Evolutionary conservation across 2,113 vertebrate genomes (phyloP).

Genomic region (Maccullochella peelii): DNA sequence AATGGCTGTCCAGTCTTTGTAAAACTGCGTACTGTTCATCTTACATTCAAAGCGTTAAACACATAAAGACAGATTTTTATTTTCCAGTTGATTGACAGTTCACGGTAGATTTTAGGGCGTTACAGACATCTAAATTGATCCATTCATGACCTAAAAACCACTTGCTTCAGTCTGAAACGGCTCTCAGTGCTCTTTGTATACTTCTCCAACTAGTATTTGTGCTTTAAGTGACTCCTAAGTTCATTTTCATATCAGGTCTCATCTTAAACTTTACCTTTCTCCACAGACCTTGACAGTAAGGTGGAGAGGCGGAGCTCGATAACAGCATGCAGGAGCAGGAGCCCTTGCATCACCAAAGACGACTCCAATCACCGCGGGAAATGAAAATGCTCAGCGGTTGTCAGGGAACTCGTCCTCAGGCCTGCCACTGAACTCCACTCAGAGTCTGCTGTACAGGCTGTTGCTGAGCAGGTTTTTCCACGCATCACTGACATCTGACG

Average conservation of each 20-base stretch:
- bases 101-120: background rate
- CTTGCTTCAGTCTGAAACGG: background rate
- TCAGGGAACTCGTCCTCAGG: slow-evolving; percentile 33
- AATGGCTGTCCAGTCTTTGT: background rate
- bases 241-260: background rate
- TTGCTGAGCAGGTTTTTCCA: slow-evolving; percentile 32
- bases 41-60: background rate
- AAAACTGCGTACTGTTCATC: background rate
- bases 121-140: background rate
- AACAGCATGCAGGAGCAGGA: slow-evolving; percentile 81
- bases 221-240: background rate
- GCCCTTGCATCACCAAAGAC: slow-evolving; percentile 88
- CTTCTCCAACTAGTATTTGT: background rate
- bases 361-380: slow-evolving; percentile 88
- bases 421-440: slow-evolving; percentile 30
- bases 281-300: slow-evolving; percentile 88
- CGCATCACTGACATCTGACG: slow-evolving; percentile 30
- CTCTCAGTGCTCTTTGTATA: background rate
- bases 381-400: slow-evolving; percentile 70
- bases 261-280: slow-evolving; percentile 37
- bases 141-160: background rate
- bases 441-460: slow-evolving; percentile 16
- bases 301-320: slow-evolving; percentile 83
- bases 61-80: background rate
- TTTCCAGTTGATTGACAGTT: background rate